Percentiles rank a stretch among this genome's conserved stretches.
phyloP scores from a whole-genome alignment of 1,140 invertebrate genomes.

The Drosophila lowei region DNA sequence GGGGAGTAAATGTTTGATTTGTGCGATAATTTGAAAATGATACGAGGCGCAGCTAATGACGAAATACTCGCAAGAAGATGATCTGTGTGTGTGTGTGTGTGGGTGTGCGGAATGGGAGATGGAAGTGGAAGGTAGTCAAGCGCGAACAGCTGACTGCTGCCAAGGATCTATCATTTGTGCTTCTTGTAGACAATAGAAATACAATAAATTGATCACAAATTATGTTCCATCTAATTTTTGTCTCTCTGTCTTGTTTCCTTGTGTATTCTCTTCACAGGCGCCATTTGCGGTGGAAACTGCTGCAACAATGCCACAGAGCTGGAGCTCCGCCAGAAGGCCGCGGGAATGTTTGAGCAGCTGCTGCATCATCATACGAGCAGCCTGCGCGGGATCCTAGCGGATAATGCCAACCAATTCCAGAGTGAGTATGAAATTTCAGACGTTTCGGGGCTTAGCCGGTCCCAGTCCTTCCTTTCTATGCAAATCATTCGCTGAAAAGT shows the following conservation, averaged over 20 bases:
- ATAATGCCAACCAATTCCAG: slow-evolving; percentile 74
- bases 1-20: slow-evolving; percentile 53
- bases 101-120: not conserved
- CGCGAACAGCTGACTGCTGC: too few relatives aligned
- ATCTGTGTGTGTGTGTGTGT: not conserved
- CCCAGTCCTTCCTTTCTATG: slow-evolving; percentile 51
- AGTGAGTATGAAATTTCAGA: slow-evolving; percentile 60
- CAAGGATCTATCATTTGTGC: too few relatives aligned
- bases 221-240: not conserved
- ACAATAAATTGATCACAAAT: too few relatives aligned
- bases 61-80: slow-evolving; percentile 28
- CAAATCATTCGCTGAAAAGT: slow-evolving; percentile 52
- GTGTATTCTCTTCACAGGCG: slow-evolving; percentile 55
- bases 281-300: slow-evolving; percentile 76
- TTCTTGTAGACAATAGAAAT: too few relatives aligned
- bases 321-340: slow-evolving; percentile 72
- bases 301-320: slow-evolving; percentile 76
- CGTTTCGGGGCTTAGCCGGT: not conserved
- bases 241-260: not conserved
- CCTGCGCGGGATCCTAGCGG: slow-evolving; percentile 76
- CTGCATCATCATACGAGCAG: slow-evolving; percentile 81
- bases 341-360: slow-evolving; percentile 69
- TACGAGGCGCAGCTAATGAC: slow-evolving; percentile 40
- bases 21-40: slow-evolving; percentile 69
- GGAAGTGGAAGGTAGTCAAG: too few relatives aligned